Conservation (phyloP, 2,888 invertebrate species). For the Metellina segmentata region DNA sequence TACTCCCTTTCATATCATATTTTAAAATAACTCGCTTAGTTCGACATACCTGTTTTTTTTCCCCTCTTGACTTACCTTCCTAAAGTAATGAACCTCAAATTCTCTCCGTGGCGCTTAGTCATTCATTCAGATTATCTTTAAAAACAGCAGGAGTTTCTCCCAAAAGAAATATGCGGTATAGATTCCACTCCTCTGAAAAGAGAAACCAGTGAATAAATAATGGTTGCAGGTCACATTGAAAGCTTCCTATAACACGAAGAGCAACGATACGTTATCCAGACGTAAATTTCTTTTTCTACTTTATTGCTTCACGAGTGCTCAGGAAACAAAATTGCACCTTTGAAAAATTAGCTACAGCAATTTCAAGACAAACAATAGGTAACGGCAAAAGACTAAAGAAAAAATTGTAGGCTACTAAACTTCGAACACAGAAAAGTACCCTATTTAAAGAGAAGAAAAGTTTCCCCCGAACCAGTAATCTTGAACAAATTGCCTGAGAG, state of each 20-base stretch:
- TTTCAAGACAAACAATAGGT: conserved; percentile 10
- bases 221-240: not conserved
- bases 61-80: no score
- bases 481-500: conserved; percentile 21
- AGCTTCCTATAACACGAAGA: not conserved
- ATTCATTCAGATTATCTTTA: no score
- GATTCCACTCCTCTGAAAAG: not conserved
- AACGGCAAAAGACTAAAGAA: not conserved
- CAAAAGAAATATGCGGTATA: not conserved
- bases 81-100: no score
- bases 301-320: not conserved
- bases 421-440: conserved; percentile 31
- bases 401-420: not conserved
- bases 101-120: no score
- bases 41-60: no score
- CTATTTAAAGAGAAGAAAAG: conserved; percentile 28
- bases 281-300: not conserved
- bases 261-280: not conserved
- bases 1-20: no score
- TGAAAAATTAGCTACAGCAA: conserved; percentile 2
- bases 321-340: conserved; percentile 25
- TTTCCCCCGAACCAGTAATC: conserved; percentile 21
- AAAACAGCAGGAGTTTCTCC: not conserved
- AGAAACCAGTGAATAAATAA: not conserved
- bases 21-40: no score